Evolutionary conservation across 2,888 invertebrate species (phyloP).

Genomic region (Heliconius sara): DNA sequence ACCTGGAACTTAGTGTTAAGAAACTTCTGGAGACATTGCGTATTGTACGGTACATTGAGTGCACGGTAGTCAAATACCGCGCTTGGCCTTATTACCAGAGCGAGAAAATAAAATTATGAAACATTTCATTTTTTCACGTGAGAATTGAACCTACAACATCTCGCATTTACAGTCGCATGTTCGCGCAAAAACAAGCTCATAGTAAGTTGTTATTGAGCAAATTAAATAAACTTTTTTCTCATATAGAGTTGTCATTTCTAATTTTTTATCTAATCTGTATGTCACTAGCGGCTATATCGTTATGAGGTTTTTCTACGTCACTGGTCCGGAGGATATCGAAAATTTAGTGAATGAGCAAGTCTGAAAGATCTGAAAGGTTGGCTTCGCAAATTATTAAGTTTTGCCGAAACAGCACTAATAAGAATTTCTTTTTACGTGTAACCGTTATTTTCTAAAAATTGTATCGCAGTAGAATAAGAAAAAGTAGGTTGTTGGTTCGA

Average conservation of each 20-base stretch:
- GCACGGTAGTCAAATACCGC: too few species aligned
- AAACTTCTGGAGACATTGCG: too few species aligned
- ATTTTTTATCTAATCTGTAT: neutral
- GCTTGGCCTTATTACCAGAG: too few species aligned
- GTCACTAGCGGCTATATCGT: conserved; percentile 18
- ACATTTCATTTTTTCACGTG: neutral
- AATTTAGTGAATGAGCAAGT: conserved; percentile 8
- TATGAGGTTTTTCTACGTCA: conserved; percentile 34
- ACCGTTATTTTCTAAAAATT: neutral
- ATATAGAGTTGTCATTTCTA: neutral
- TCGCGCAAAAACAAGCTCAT: too few species aligned
- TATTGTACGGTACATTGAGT: too few species aligned
- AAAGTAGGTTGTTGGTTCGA: too few species aligned
- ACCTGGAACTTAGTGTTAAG: too few species aligned
- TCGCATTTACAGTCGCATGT: rapidly evolving
- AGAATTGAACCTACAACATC: neutral
- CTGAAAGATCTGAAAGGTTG: conserved; percentile 8
- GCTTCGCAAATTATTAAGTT: conserved; percentile 17
- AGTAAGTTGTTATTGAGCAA: too few species aligned
- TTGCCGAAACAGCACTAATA: neutral
- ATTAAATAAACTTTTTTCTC: too few species aligned
- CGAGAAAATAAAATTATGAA: too few species aligned
- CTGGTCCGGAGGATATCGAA: conserved; percentile 23
- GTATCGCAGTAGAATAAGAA: neutral
- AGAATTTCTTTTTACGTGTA: neutral